Evolutionary conservation across 2,888 invertebrate species (phyloP).

Genomic region (Lasioglossum calceatum): DNA sequence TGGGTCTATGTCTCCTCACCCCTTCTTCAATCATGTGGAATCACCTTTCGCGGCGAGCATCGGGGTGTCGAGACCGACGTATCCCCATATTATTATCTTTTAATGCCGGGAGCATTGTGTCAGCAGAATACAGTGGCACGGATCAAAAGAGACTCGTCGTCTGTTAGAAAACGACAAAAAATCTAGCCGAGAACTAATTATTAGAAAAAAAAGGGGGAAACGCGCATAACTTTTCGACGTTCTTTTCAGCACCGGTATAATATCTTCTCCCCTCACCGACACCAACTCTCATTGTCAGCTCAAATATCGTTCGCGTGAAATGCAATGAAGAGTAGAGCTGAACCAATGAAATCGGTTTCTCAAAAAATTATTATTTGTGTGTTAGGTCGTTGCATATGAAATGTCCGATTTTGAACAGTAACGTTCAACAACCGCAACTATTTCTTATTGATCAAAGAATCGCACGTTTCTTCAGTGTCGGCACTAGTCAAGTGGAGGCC

Average conservation of each 20-base stretch:
- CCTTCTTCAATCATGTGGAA: conserved; percentile 47
- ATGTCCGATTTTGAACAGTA: too few relatives aligned
- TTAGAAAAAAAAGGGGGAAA: not conserved
- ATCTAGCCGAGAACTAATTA: not conserved
- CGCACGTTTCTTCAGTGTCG: too few relatives aligned
- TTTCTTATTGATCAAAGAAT: too few relatives aligned
- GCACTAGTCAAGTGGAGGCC: too few relatives aligned
- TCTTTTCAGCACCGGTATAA: conserved; percentile 50
- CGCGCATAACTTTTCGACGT: conserved; percentile 13
- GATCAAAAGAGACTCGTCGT: conserved; percentile 62
- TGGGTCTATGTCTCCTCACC: conserved; percentile 21
- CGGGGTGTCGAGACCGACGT: conserved; percentile 49
- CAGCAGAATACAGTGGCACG: conserved; percentile 42
- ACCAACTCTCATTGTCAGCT: too few relatives aligned
- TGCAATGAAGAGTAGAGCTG: too few relatives aligned
- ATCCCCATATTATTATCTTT: conserved; percentile 69
- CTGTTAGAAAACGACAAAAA: conserved; percentile 57
- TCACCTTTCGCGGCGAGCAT: conserved; percentile 40
- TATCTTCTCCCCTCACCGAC: conserved; percentile 38
- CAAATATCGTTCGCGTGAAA: too few relatives aligned
- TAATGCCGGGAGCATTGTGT: conserved; percentile 67
- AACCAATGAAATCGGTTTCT: too few relatives aligned
- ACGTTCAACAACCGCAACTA: too few relatives aligned
- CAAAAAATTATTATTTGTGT: too few relatives aligned
- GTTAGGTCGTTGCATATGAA: too few relatives aligned